Conservation (phyloP, 2,113 vertebrate species). For the Choloepus hoffmanni region DNA sequence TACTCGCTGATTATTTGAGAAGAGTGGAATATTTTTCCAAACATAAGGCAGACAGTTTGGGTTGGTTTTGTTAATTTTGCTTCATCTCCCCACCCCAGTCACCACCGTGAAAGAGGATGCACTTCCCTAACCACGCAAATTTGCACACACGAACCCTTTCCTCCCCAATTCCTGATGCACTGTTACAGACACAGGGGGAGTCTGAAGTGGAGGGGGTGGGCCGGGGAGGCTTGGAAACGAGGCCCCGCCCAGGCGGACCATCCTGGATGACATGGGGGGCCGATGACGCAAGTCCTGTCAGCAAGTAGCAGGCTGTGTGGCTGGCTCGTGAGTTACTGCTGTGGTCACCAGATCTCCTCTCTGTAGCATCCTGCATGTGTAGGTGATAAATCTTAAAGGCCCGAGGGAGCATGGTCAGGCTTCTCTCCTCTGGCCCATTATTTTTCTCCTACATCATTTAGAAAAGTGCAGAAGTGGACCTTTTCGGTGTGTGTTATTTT, state of each 20-base stretch:
- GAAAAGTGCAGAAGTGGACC: constrained; percentile 85
- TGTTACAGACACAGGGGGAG: constrained; percentile 71
- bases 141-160: constrained; percentile 22
- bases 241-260: constrained; percentile 66
- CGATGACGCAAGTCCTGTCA: constrained; percentile 84
- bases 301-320: constrained; percentile 83
- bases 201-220: constrained; percentile 60
- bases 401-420: constrained; percentile 84
- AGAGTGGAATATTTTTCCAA: constrained; percentile 62
- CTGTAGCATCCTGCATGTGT: constrained; percentile 85
- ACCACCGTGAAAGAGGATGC: background rate
- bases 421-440: constrained; percentile 85
- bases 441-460: constrained; percentile 88
- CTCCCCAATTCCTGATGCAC: constrained; percentile 1
- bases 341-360: constrained; percentile 86
- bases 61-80: background rate
- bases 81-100: background rate
- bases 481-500: constrained; percentile 51
- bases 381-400: constrained; percentile 90
- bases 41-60: background rate
- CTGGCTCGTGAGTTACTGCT: constrained; percentile 87
- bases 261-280: constrained; percentile 67
- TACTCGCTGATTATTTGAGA: background rate
- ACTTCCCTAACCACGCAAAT: constrained; percentile 67
- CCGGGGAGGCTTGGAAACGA: constrained; percentile 69